Conservation (phyloP, 37 sponge, comb jelly and placozoan species). For the Aplysina aerophoba region DNA sequence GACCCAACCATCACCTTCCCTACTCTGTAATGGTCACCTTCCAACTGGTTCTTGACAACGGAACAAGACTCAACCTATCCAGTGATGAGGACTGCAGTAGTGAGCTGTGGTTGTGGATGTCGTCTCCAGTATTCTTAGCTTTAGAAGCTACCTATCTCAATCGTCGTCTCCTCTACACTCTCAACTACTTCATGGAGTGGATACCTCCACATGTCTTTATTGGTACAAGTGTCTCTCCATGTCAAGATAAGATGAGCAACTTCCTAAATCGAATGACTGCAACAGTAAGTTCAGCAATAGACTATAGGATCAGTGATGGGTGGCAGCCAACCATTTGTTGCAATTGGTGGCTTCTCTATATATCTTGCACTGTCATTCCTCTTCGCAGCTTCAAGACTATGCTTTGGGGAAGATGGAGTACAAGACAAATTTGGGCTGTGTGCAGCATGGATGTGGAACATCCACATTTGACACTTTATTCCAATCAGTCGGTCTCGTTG, state of each 20-base stretch:
- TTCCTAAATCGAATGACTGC: conserved; percentile 10
- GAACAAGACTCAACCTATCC: neutral
- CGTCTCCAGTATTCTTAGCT: neutral
- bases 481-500: too few relatives aligned
- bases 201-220: neutral
- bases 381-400: neutral
- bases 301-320: too few relatives aligned
- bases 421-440: too few relatives aligned
- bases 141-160: neutral
- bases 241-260: neutral
- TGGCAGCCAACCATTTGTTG: too few relatives aligned
- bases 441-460: too few relatives aligned
- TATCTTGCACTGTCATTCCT: too few relatives aligned
- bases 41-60: neutral
- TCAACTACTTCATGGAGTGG: conserved; percentile 19
- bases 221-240: neutral
- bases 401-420: too few relatives aligned
- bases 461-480: too few relatives aligned
- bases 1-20: conserved; percentile 11
- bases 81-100: neutral
- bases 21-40: neutral
- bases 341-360: too few relatives aligned
- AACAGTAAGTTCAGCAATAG: neutral
- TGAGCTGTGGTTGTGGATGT: neutral
- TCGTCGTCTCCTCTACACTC: neutral